Evolutionary conservation across 2,113 vertebrate genomes (phyloP).

Genomic region (Piprites chloris): DNA sequence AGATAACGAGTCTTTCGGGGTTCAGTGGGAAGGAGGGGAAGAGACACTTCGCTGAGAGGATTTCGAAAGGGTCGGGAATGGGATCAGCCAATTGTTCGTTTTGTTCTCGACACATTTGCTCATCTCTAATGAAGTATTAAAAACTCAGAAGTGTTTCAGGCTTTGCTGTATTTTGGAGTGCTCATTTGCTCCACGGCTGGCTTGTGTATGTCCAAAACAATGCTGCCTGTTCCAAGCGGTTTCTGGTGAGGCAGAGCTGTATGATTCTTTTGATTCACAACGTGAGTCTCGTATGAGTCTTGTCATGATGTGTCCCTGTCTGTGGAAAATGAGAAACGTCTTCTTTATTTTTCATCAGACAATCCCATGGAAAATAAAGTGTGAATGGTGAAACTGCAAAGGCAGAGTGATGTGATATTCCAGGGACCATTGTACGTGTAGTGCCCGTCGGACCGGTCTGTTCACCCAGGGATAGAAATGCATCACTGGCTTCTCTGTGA

Average conservation of each 20-base stretch:
- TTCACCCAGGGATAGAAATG: not conserved
- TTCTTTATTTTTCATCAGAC: constrained; percentile 10
- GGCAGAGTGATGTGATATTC: not conserved
- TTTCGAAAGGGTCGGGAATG: not conserved
- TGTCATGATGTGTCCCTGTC: not conserved
- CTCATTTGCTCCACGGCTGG: not conserved
- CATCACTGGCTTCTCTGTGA: not conserved
- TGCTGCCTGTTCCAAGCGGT: constrained; percentile 22
- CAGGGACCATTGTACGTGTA: not conserved
- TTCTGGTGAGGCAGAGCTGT: constrained; percentile 32
- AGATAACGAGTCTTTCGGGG: constrained; percentile 56
- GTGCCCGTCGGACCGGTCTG: not conserved
- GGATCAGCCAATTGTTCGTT: not conserved
- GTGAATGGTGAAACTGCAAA: not conserved
- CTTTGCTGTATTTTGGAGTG: not conserved
- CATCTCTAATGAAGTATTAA: not conserved
- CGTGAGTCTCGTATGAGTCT: constrained; percentile 33
- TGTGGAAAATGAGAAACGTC: constrained; percentile 35
- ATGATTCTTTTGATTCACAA: constrained; percentile 28
- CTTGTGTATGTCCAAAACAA: not conserved
- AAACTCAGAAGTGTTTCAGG: not conserved
- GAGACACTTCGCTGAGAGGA: not conserved
- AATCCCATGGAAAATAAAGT: not conserved
- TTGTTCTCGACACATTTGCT: not conserved
- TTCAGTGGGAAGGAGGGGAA: constrained; percentile 5